Percentiles rank a stretch among this genome's conserved stretches.
These are phyloP conservation scores for Nematostella vectensis DNA, from an alignment of 92 coral and sea anemone genomes.

Conservation along the genomic window DNA sequence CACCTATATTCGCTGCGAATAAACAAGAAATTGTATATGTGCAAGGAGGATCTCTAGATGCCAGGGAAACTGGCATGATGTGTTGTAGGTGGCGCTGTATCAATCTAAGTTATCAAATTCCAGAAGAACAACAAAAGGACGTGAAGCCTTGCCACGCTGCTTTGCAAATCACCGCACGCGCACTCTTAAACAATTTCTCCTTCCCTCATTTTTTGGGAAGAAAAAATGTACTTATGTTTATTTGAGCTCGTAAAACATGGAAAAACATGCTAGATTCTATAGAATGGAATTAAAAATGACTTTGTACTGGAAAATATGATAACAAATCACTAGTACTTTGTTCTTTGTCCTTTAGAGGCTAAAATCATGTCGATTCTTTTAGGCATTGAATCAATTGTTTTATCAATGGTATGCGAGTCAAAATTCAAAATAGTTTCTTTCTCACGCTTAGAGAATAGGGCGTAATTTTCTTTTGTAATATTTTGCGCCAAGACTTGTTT, in stretches of 20 bases:
- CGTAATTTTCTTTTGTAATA: not conserved
- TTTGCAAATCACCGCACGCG: slow-evolving; percentile 8
- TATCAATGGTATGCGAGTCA: not conserved
- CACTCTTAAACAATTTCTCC: not conserved
- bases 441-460: not conserved
- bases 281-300: not conserved
- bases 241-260: too few species aligned
- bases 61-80: slow-evolving; percentile 49
- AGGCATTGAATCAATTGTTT: not conserved
- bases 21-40: slow-evolving; percentile 23
- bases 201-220: not conserved
- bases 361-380: not conserved
- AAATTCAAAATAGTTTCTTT: not conserved
- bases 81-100: slow-evolving; percentile 22
- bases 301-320: not conserved
- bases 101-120: slow-evolving; percentile 13
- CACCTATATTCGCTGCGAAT: slow-evolving; percentile 42
- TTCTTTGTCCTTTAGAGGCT: not conserved
- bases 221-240: too few species aligned
- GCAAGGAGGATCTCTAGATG: slow-evolving; percentile 17
- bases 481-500: not conserved
- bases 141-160: slow-evolving; percentile 20
- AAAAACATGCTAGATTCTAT: too few species aligned
- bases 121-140: slow-evolving; percentile 18
- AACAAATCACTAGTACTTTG: not conserved